A percentile compares a stretch with the other conserved stretches of the same genome.
phyloP scores from a whole-genome alignment of 2,888 invertebrate genomes.

The Lysandra bellargus region DNA sequence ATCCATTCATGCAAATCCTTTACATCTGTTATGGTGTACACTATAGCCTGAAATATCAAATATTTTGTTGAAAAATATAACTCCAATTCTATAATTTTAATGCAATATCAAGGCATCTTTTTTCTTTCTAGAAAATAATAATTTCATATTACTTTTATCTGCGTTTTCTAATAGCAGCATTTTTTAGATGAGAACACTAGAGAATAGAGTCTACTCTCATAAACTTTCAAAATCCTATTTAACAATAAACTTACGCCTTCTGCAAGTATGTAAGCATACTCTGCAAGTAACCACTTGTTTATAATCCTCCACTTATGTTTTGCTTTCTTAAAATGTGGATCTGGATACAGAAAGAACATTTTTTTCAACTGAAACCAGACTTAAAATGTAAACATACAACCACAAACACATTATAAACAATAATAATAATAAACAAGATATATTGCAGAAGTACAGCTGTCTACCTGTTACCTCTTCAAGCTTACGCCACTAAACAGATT shows the following conservation, averaged over 20 bases:
- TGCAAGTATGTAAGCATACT: slow-evolving; percentile 96
- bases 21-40: slow-evolving; percentile 99
- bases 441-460: too few relatives aligned
- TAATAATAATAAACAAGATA: background rate
- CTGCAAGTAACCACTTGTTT: slow-evolving; percentile 93
- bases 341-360: slow-evolving; percentile 99
- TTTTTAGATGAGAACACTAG: background rate
- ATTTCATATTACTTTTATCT: too few relatives aligned
- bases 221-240: slow-evolving; percentile 10
- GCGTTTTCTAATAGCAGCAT: too few relatives aligned
- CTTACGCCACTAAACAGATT: too few relatives aligned
- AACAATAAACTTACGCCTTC: slow-evolving; percentile 83
- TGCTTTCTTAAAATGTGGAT: slow-evolving; percentile 99
- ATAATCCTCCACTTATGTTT: slow-evolving; percentile 99
- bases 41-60: slow-evolving; percentile 83
- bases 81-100: too few relatives aligned
- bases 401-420: slow-evolving; percentile 1
- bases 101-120: too few relatives aligned
- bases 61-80: background rate
- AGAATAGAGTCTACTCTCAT: background rate
- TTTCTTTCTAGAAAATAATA: too few relatives aligned
- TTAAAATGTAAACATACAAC: background rate
- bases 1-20: slow-evolving; percentile 99
- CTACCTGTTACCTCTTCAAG: too few relatives aligned
- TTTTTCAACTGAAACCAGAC: slow-evolving; percentile 88